Evolutionary conservation across 2,797 vertebrate species (phyloP).

Genomic region (Typhlichthys eigenmanni): DNA sequence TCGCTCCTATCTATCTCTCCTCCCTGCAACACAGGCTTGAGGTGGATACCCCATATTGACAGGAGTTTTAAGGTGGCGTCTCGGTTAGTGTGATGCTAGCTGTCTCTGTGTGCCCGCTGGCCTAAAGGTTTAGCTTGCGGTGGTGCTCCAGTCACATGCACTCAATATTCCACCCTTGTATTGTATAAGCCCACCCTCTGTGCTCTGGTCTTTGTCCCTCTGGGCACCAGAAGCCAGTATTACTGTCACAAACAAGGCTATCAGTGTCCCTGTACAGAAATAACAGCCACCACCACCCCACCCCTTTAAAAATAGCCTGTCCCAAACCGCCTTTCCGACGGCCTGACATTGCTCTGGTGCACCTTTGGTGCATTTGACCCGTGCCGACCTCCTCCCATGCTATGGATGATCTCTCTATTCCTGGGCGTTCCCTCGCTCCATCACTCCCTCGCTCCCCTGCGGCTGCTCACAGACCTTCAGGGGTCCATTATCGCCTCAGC

Average conservation of each 20-base stretch:
- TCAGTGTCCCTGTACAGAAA: no score
- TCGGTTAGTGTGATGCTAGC: slow-evolving; percentile 21
- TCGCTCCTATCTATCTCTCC: background rate
- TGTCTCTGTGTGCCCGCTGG: no score
- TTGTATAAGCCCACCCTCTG: no score
- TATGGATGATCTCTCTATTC: background rate
- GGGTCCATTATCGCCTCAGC: slow-evolving; percentile 39
- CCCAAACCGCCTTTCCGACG: slow-evolving; percentile 13
- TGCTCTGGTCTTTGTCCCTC: no score
- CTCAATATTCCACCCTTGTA: no score
- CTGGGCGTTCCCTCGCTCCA: background rate
- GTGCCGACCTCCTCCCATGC: background rate
- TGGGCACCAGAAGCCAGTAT: no score
- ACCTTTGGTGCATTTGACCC: slow-evolving; percentile 13
- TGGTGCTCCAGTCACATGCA: no score
- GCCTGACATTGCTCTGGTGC: background rate
- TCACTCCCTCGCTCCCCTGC: slow-evolving; percentile 15
- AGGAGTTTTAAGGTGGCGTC: slow-evolving; percentile 42
- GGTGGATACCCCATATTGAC: slow-evolving; percentile 33
- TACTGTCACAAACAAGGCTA: no score
- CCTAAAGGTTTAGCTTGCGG: no score
- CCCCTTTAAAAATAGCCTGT: background rate
- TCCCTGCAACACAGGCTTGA: slow-evolving; percentile 11
- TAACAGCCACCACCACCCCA: no score
- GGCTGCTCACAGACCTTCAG: slow-evolving; percentile 31